Percentiles rank a stretch among this genome's conserved stretches.
phyloP scores from a whole-genome alignment of 2,888 invertebrate genomes.

The Tupiocoris notatus region DNA sequence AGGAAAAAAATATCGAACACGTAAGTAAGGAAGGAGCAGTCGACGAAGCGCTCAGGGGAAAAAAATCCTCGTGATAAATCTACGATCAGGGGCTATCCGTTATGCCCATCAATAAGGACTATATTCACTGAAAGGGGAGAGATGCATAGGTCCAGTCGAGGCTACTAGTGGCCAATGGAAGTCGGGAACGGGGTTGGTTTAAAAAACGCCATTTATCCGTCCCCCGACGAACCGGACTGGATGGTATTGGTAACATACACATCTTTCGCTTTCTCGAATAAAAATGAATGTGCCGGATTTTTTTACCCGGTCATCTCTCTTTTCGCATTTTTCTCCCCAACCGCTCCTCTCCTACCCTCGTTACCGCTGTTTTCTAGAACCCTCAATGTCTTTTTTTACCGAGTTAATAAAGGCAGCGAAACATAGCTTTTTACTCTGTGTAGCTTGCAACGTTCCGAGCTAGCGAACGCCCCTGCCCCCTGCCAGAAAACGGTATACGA shows the following conservation, averaged over 20 bases:
- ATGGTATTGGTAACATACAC: conserved; percentile 41
- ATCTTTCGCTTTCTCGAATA: conserved; percentile 40
- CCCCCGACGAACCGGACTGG: conserved; percentile 2
- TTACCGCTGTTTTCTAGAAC: conserved; percentile 15
- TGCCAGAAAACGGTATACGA: neutral
- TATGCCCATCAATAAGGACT: conserved; percentile 43
- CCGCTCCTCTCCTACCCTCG: neutral
- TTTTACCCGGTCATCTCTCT: conserved; percentile 6
- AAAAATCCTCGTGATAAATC: conserved; percentile 37
- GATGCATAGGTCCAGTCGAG: neutral
- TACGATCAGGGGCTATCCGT: conserved; percentile 44
- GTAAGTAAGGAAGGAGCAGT: neutral
- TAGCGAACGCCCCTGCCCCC: neutral
- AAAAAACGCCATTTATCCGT: conserved; percentile 32
- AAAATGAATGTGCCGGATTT: conserved; percentile 39
- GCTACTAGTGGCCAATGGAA: conserved; percentile 1
- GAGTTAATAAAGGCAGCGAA: conserved; percentile 39
- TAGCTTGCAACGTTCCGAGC: neutral
- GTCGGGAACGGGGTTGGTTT: conserved; percentile 13
- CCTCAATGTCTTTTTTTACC: conserved; percentile 25
- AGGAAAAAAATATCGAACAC: neutral
- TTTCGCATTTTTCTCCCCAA: neutral
- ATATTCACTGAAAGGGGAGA: conserved; percentile 26
- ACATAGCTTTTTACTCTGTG: conserved; percentile 41
- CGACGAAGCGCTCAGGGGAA: neutral